Percentiles rank a stretch among this genome's conserved stretches.
Conservation (phyloP, 2,797 vertebrate species). For the Acropternis orthonyx region DNA sequence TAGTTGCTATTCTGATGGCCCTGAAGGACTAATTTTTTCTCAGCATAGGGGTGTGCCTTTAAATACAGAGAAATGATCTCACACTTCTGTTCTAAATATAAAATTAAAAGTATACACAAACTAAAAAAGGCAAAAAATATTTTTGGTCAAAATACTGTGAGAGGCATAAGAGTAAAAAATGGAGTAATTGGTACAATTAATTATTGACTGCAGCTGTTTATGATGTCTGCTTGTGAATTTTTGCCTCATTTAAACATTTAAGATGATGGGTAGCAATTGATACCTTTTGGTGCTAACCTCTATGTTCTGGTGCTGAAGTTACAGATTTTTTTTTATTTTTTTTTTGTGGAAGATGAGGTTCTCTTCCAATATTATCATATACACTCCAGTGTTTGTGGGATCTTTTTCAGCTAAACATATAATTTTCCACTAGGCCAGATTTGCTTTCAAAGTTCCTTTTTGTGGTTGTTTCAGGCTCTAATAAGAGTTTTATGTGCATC, state of each 20-base stretch:
- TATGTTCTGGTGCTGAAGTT: constrained; percentile 48
- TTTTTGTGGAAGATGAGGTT: not conserved
- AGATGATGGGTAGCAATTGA: not conserved
- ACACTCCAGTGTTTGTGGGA: not conserved
- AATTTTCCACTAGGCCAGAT: not conserved
- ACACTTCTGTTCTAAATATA: constrained; percentile 24
- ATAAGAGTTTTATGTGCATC: not conserved
- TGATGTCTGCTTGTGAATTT: not conserved
- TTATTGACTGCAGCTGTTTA: not conserved
- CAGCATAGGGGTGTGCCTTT: not conserved
- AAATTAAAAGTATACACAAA: not conserved
- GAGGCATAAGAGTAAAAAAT: not conserved
- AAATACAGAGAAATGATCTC: not conserved
- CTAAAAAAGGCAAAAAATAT: not conserved
- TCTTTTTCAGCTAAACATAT: not conserved
- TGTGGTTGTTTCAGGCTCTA: not conserved
- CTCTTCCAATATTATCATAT: constrained; percentile 25
- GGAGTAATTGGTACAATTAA: not conserved
- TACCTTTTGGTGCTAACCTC: constrained; percentile 61
- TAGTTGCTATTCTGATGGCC: not conserved
- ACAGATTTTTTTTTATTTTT: not conserved
- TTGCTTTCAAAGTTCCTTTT: not conserved
- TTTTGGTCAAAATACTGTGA: not conserved
- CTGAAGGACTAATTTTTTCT: not conserved
- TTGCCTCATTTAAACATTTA: not conserved